phyloP scores from a whole-genome alignment of 1,140 invertebrate genomes.

The Achroia grisella region DNA sequence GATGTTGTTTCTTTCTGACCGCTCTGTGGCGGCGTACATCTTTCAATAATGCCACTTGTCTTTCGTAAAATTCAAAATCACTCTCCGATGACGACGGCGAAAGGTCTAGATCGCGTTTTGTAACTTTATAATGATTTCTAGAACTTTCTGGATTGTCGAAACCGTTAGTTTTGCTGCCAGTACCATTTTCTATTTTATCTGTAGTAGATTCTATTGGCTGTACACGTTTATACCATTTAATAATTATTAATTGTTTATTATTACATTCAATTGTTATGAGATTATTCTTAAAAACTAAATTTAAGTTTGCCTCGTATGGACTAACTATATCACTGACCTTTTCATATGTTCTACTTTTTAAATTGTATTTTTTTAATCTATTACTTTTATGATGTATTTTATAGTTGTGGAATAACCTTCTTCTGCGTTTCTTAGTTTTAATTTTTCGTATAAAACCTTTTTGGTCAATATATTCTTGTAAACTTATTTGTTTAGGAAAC shows the following conservation, averaged over 20 bases:
- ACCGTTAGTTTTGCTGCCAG: conserved; percentile 12
- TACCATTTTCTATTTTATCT: conserved; percentile 8
- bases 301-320: conserved; percentile 29
- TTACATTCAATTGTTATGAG: conserved; percentile 24
- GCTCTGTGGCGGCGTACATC: conserved; percentile 43
- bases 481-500: conserved; percentile 60
- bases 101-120: conserved; percentile 50
- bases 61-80: conserved; percentile 35
- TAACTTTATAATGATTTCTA: conserved; percentile 26
- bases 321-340: conserved; percentile 27
- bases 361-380: conserved; percentile 19
- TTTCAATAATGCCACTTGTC: conserved; percentile 28
- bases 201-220: background rate
- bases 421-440: conserved; percentile 8
- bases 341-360: conserved; percentile 29
- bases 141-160: conserved; percentile 2
- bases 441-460: conserved; percentile 48
- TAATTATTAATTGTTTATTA: conserved; percentile 20
- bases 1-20: conserved; percentile 43
- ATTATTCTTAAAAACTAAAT: conserved; percentile 26
- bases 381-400: conserved; percentile 14
- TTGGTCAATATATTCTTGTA: conserved; percentile 33
- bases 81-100: conserved; percentile 45
- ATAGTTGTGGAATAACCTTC: conserved; percentile 19
- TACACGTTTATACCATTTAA: conserved; percentile 31